phyloP scores from a whole-genome alignment of 1,140 invertebrate genomes.

The Plectus sambesii region DNA sequence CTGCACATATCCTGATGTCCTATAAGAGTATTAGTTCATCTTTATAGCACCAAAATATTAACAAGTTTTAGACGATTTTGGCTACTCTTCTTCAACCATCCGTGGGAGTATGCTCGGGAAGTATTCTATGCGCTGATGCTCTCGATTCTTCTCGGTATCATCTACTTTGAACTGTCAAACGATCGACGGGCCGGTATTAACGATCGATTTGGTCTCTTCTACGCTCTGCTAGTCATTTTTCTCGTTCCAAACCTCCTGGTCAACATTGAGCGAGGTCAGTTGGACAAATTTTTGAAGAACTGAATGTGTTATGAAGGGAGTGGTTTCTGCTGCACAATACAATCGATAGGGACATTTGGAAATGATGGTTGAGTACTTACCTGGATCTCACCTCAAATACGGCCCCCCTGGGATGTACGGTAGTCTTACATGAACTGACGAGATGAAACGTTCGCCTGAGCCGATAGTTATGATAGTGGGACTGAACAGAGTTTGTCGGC shows the following conservation, averaged over 20 bases:
- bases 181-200: constrained; percentile 25
- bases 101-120: constrained; percentile 15
- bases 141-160: constrained; percentile 23
- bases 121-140: constrained; percentile 14
- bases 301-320: constrained; percentile 9
- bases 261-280: too few species aligned
- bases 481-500: too few species aligned
- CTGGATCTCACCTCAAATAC: constrained; percentile 9
- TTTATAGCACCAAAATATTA: too few species aligned
- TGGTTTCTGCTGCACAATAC: constrained; percentile 10
- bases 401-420: too few species aligned
- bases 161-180: constrained; percentile 21
- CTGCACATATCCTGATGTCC: too few species aligned
- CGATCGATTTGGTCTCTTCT: constrained; percentile 24
- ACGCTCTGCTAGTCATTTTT: too few species aligned
- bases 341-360: constrained; percentile 7
- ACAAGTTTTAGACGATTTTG: constrained; percentile 26
- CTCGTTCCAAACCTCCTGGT: too few species aligned
- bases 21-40: too few species aligned
- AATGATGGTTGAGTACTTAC: constrained; percentile 1
- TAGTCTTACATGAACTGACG: too few species aligned
- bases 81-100: constrained; percentile 20
- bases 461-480: too few species aligned
- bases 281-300: constrained; percentile 12
- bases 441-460: too few species aligned